phyloP scores from a whole-genome alignment of 2,888 invertebrate species.

The Byasa hedistus region DNA sequence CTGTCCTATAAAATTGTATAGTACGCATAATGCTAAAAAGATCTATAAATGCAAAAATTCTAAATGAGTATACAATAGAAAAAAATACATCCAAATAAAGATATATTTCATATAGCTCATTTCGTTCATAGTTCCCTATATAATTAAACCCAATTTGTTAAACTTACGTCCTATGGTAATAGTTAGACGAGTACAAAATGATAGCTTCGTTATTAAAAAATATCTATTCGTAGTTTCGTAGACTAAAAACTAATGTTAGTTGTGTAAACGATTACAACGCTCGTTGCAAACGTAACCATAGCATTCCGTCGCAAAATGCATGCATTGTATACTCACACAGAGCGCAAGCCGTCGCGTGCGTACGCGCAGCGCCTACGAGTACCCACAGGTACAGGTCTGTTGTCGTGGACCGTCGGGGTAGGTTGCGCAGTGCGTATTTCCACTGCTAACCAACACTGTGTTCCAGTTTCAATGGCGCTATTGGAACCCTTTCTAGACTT shows the following conservation, averaged over 20 bases:
- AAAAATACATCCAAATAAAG: conserved; percentile 75
- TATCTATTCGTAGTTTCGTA: conserved; percentile 73
- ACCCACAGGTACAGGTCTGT: too few relatives aligned
- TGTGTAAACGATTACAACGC: conserved; percentile 66
- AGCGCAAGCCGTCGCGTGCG: conserved; percentile 25
- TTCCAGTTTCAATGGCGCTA: not conserved
- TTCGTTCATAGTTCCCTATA: conserved; percentile 70
- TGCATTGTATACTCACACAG: conserved; percentile 39
- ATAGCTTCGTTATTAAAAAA: conserved; percentile 71
- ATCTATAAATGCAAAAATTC: conserved; percentile 77
- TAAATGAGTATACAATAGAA: conserved; percentile 75
- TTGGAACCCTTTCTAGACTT: not conserved
- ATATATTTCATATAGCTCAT: conserved; percentile 64
- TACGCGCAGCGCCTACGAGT: too few relatives aligned
- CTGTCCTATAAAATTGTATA: conserved; percentile 67
- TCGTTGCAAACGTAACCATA: conserved; percentile 41
- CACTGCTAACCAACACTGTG: not conserved
- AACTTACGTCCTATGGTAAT: conserved; percentile 74
- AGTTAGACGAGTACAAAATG: conserved; percentile 80
- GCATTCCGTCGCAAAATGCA: conserved; percentile 46
- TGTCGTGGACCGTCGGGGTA: too few relatives aligned
- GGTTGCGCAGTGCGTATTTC: too few relatives aligned
- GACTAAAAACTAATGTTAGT: conserved; percentile 76
- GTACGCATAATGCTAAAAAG: conserved; percentile 60
- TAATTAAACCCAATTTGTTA: conserved; percentile 73